Conservation (phyloP, 2,888 invertebrate species). For the Acheta domesticus region DNA sequence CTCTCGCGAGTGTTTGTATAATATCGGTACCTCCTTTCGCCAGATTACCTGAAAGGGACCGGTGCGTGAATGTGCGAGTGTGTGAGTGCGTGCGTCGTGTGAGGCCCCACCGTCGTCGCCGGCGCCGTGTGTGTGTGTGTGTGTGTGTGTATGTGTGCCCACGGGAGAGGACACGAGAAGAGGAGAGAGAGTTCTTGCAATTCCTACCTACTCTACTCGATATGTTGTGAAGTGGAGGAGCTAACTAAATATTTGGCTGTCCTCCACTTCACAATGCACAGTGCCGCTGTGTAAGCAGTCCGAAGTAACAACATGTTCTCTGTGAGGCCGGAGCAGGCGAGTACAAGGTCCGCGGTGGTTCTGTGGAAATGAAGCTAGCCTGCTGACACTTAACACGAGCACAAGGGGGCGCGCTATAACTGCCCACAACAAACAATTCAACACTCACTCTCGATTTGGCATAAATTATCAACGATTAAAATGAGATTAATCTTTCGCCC, state of each 20-base stretch:
- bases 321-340: slow-evolving; percentile 18
- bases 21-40: not conserved
- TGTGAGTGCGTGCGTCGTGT: not conserved
- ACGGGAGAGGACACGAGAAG: not conserved
- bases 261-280: slow-evolving; percentile 18
- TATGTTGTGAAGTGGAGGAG: slow-evolving; percentile 18
- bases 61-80: not conserved
- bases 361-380: slow-evolving; percentile 9
- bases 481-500: not conserved
- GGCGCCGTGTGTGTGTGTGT: not conserved
- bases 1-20: not conserved
- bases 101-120: not conserved
- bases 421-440: slow-evolving; percentile 18
- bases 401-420: slow-evolving; percentile 18
- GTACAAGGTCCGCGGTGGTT: slow-evolving; percentile 8
- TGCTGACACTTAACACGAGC: slow-evolving; percentile 8
- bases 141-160: not conserved
- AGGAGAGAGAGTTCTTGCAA: slow-evolving; percentile 18
- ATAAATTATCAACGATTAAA: slow-evolving; percentile 11
- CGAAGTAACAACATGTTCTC: slow-evolving; percentile 18
- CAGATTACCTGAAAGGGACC: not conserved
- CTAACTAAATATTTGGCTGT: slow-evolving; percentile 10
- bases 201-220: slow-evolving; percentile 18
- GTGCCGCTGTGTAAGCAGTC: slow-evolving; percentile 18
- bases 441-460: slow-evolving; percentile 9